Evolutionary conservation across 1,140 invertebrate genomes (phyloP).

Genomic region (Tetragnatha versicolor): DNA sequence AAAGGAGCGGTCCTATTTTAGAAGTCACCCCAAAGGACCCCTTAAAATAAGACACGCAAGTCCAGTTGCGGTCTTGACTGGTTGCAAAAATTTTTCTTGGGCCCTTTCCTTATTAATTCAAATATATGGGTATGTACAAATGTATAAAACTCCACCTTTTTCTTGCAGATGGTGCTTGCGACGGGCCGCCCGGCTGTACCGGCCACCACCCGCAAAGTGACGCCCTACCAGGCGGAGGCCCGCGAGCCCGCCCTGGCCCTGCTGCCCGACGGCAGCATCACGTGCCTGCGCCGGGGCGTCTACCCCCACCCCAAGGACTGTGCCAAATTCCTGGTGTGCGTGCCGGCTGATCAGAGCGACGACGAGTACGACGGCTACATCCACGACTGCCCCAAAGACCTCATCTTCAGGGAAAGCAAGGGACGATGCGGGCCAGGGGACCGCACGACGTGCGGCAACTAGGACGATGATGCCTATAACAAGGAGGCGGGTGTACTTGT

Average conservation of each 20-base stretch:
- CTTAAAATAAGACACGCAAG: not conserved
- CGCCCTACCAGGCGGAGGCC: not conserved
- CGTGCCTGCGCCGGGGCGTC: slow-evolving; percentile 58
- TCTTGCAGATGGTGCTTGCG: slow-evolving; percentile 18
- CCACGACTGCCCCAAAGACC: slow-evolving; percentile 59
- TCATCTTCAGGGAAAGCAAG: slow-evolving; percentile 53
- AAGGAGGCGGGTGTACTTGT: too few species aligned
- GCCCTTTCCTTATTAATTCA: not conserved
- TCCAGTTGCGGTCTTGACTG: too few species aligned
- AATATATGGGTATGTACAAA: not conserved
- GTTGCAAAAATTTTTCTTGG: not conserved
- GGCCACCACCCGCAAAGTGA: slow-evolving; percentile 30
- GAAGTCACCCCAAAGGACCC: too few species aligned
- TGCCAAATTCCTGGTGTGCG: slow-evolving; percentile 60
- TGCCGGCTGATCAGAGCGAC: slow-evolving; percentile 50
- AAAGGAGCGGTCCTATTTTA: too few species aligned
- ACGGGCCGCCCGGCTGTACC: slow-evolving; percentile 45
- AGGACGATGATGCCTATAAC: too few species aligned
- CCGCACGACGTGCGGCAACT: slow-evolving; percentile 30
- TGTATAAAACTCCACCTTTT: not conserved
- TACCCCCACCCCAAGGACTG: slow-evolving; percentile 59
- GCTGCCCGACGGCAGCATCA: slow-evolving; percentile 50
- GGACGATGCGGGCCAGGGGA: slow-evolving; percentile 54
- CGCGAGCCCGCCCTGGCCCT: slow-evolving; percentile 54
- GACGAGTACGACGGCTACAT: slow-evolving; percentile 54